Percentiles rank a stretch among this genome's conserved stretches.
Conservation (phyloP, 2,888 invertebrate species). For the Copidosoma aretas region DNA sequence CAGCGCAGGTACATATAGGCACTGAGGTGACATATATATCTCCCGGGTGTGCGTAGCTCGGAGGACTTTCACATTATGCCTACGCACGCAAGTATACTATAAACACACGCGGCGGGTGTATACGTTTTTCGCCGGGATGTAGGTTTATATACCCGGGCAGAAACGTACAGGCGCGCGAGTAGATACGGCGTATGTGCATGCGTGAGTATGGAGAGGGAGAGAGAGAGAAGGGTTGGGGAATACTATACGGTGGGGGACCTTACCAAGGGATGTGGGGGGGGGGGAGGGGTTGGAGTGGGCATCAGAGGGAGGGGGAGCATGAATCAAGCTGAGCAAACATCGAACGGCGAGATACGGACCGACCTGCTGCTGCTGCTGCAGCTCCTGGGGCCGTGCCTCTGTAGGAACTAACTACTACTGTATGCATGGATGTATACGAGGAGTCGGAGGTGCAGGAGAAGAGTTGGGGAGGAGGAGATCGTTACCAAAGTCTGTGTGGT, state of each 20-base stretch:
- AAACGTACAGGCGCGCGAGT: not conserved
- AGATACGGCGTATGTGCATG: not conserved
- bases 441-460: conserved; percentile 23
- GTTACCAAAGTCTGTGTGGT: too few species aligned
- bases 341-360: conserved; percentile 59
- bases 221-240: conserved; percentile 1
- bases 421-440: conserved; percentile 36
- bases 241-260: conserved; percentile 19
- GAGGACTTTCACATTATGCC: too few species aligned
- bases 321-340: conserved; percentile 63
- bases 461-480: not conserved
- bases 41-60: too few species aligned
- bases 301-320: conserved; percentile 48
- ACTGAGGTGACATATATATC: too few species aligned
- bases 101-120: too few species aligned
- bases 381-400: conserved; percentile 10
- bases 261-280: not conserved
- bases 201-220: conserved; percentile 3
- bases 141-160: too few species aligned
- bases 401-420: conserved; percentile 47
- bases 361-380: conserved; percentile 9
- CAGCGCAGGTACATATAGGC: too few species aligned
- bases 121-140: too few species aligned
- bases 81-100: too few species aligned
- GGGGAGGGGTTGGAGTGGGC: not conserved